These are phyloP conservation scores for Archivesica marissinica DNA, from an alignment of 1,140 invertebrate species.

Conservation along the genomic window DNA sequence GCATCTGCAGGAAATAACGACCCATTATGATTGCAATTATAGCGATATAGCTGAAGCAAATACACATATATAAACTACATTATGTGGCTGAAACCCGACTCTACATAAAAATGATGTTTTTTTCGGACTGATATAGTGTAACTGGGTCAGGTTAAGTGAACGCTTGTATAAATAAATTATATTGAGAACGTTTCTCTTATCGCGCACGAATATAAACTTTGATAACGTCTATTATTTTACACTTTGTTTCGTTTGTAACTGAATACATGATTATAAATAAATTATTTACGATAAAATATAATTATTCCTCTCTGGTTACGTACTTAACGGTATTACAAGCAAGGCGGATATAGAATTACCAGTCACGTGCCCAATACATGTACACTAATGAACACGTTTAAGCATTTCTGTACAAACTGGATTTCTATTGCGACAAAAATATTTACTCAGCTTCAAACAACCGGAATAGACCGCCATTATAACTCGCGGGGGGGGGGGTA, in stretches of 20 bases:
- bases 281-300: conserved; percentile 58
- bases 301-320: conserved; percentile 42
- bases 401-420: no score
- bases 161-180: conserved; percentile 61
- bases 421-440: no score
- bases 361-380: no score
- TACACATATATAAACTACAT: conserved; percentile 60
- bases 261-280: conserved; percentile 56
- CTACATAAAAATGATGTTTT: conserved; percentile 46
- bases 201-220: conserved; percentile 25
- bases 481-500: no score
- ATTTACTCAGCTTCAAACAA: no score
- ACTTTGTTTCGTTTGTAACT: conserved; percentile 59
- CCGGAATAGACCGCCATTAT: no score
- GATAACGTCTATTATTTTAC: conserved; percentile 63
- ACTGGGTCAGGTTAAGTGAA: conserved; percentile 40
- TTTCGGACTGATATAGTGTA: conserved; percentile 20
- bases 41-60: conserved; percentile 35
- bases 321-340: conserved; percentile 27
- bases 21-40: conserved; percentile 62
- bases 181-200: conserved; percentile 50
- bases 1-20: conserved; percentile 48
- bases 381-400: no score
- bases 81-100: conserved; percentile 48
- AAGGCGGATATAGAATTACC: not conserved